phyloP scores from a whole-genome alignment of 2,888 invertebrate species.

The Cephus spinipes region DNA sequence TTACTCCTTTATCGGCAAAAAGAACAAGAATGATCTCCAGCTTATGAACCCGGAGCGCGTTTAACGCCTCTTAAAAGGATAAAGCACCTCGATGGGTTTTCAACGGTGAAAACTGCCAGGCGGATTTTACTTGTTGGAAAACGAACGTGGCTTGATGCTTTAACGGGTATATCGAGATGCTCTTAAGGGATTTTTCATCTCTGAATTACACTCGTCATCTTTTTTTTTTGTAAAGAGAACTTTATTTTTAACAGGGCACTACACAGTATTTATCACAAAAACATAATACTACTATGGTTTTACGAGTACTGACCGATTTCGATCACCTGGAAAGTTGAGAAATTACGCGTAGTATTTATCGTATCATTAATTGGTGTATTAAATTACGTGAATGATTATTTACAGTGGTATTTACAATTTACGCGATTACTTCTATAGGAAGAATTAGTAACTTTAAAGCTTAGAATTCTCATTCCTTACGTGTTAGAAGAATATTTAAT shows the following conservation, averaged over 20 bases:
- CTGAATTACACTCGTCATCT: neutral
- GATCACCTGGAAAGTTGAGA: constrained; percentile 15
- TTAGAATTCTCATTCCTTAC: neutral
- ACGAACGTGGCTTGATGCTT: neutral
- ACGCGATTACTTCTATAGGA: neutral
- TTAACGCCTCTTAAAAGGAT: constrained; percentile 63
- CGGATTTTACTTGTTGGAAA: constrained; percentile 24
- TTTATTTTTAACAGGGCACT: constrained; percentile 39
- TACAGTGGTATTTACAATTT: constrained; percentile 38
- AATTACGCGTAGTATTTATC: neutral
- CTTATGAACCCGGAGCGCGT: constrained; percentile 59
- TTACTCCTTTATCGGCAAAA: constrained; percentile 62
- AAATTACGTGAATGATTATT: constrained; percentile 33
- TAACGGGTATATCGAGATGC: neutral
- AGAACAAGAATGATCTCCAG: constrained; percentile 60
- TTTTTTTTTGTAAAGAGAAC: constrained; percentile 21
- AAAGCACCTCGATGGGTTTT: constrained; percentile 51
- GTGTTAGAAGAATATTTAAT: neutral
- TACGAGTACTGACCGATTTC: constrained; percentile 40
- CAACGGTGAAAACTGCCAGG: constrained; percentile 43
- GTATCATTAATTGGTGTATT: constrained; percentile 10
- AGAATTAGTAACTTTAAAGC: neutral
- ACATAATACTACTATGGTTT: constrained; percentile 48
- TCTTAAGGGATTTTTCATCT: neutral
- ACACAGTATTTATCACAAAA: constrained; percentile 59